A percentile compares a stretch with the other conserved stretches of the same genome.
Conservation (phyloP, 1,140 invertebrate genomes). For the Hyphantria cunea region DNA sequence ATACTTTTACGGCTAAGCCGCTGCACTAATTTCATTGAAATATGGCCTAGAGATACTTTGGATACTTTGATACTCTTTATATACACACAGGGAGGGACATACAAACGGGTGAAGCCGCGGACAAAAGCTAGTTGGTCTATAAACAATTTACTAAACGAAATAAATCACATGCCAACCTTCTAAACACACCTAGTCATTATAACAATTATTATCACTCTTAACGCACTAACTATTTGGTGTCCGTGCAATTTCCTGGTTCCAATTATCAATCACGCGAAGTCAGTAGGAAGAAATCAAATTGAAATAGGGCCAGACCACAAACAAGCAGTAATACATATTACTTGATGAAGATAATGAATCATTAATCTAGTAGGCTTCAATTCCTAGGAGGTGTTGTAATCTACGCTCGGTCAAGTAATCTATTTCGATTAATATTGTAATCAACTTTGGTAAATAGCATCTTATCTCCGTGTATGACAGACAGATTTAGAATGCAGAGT, state of each 20-base stretch:
- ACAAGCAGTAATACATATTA: constrained; percentile 12
- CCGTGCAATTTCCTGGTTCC: constrained; percentile 9
- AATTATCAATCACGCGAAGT: constrained; percentile 16
- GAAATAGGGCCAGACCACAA: constrained; percentile 17
- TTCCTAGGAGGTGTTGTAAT: constrained; percentile 3
- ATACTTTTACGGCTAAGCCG: too few species aligned
- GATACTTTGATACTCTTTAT: too few species aligned
- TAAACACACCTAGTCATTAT: too few species aligned
- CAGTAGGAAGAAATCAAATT: constrained; percentile 16
- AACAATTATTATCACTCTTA: too few species aligned
- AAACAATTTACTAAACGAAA: not conserved
- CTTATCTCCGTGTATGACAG: too few species aligned
- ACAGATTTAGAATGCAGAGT: too few species aligned
- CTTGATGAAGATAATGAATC: constrained; percentile 20
- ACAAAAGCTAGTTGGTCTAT: too few species aligned
- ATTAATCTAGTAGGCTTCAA: constrained; percentile 15
- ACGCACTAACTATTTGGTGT: constrained; percentile 12
- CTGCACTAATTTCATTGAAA: too few species aligned
- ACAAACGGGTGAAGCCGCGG: too few species aligned
- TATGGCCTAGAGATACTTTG: too few species aligned
- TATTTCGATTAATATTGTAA: not conserved
- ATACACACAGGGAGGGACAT: too few species aligned
- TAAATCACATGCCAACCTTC: not conserved
- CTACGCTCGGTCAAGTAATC: not conserved
- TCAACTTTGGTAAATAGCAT: not conserved